These are phyloP conservation scores for Aphelenchoides besseyi DNA, from an alignment of 1,140 invertebrate species.

Conservation along the genomic window DNA sequence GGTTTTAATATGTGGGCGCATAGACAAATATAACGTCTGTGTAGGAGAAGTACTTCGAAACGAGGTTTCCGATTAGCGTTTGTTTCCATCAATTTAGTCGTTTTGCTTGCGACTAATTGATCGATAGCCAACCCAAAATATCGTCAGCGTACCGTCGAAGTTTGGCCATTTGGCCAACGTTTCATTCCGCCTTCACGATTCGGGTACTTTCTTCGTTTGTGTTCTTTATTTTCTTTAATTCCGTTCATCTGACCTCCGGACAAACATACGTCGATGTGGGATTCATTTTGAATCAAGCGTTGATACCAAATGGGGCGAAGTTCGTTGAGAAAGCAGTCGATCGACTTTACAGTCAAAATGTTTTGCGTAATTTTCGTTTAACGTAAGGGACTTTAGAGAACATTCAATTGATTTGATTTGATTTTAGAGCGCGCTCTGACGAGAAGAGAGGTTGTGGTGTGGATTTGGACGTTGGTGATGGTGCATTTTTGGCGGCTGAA, in stretches of 20 bases:
- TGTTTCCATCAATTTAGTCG: too few species aligned
- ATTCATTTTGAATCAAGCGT: neutral
- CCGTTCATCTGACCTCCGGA: neutral
- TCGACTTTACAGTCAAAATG: neutral
- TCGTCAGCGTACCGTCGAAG: neutral
- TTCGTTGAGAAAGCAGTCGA: conserved; percentile 4
- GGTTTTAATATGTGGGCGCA: neutral
- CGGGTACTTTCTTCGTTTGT: neutral
- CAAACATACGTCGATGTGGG: neutral
- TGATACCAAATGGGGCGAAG: neutral
- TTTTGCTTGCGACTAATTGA: too few species aligned
- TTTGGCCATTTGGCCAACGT: neutral
- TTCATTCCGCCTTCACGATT: neutral
- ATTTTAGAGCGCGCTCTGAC: neutral
- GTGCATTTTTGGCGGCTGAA: conserved; percentile 23
- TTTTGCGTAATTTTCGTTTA: neutral
- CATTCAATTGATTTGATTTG: neutral
- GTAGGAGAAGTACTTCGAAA: too few species aligned
- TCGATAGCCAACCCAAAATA: too few species aligned
- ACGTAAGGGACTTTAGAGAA: neutral
- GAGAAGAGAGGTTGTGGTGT: neutral
- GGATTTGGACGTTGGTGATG: conserved; percentile 3
- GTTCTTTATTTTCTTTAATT: neutral
- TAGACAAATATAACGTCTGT: too few species aligned
- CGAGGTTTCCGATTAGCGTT: too few species aligned